phyloP scores from a whole-genome alignment of 2,113 vertebrate species.

The Benitochromis conjunctus region DNA sequence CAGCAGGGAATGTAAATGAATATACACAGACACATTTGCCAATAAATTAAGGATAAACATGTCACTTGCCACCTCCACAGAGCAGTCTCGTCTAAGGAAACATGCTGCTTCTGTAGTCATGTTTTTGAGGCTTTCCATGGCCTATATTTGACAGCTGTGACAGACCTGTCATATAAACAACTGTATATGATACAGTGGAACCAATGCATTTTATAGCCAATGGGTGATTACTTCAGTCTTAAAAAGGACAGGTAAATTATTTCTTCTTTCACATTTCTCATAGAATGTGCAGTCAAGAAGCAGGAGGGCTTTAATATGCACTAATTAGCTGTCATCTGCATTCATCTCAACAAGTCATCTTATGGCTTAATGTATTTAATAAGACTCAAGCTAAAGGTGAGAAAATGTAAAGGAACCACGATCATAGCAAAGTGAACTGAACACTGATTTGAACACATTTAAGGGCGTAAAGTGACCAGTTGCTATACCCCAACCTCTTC shows the following conservation, averaged over 20 bases:
- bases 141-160: conserved; percentile 25
- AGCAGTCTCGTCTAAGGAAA: neutral
- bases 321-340: neutral
- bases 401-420: neutral
- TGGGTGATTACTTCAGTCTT: neutral
- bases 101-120: neutral
- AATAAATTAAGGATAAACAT: conserved; percentile 24
- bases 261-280: neutral
- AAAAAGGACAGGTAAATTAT: neutral
- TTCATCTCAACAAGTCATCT: neutral
- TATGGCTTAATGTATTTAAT: neutral
- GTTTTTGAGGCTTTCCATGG: neutral
- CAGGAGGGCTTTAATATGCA: neutral
- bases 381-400: neutral
- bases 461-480: neutral
- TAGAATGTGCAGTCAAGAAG: neutral
- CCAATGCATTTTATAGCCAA: neutral
- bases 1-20: neutral
- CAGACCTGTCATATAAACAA: conserved; percentile 24
- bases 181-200: neutral
- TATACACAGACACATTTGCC: neutral
- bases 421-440: neutral
- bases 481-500: neutral
- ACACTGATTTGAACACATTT: neutral
- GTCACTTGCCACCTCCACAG: conserved; percentile 11